These are phyloP conservation scores for Megaceryle maxima DNA, from an alignment of 2,113 vertebrate genomes.

Conservation along the genomic window DNA sequence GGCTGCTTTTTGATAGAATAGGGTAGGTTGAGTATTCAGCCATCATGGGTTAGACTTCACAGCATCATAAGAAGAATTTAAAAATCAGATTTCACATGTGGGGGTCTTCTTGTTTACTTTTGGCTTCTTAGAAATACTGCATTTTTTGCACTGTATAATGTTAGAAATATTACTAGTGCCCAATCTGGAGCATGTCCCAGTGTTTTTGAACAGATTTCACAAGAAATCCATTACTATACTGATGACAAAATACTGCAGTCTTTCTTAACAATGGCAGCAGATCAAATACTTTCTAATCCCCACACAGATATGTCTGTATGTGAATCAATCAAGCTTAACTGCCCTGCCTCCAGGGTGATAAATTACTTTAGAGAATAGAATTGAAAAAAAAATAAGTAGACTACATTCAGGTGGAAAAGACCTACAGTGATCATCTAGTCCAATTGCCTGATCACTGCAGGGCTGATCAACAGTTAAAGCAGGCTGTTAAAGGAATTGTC, in stretches of 20 bases:
- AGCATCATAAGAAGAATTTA: background rate
- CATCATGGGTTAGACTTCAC: background rate
- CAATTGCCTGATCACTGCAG: background rate
- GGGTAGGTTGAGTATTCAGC: background rate
- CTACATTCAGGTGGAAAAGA: background rate
- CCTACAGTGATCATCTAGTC: background rate
- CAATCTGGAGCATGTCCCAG: background rate
- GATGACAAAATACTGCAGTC: background rate
- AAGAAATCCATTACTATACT: background rate
- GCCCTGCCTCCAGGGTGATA: background rate
- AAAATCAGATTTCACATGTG: background rate
- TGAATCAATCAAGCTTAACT: background rate
- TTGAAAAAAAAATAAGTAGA: background rate
- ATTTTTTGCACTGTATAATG: background rate
- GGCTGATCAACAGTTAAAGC: background rate
- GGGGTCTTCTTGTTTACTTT: background rate
- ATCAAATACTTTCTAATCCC: background rate
- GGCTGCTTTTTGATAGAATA: background rate
- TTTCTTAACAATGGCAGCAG: background rate
- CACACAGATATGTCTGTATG: background rate
- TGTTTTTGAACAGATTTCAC: background rate
- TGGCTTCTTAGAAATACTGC: background rate
- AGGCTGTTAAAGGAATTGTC: background rate
- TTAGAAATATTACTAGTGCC: background rate
- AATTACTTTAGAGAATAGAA: background rate